Evolutionary conservation across 2,888 invertebrate genomes (phyloP), one percentile per base, ranked within the genome.

Genomic region (Metalampra italica): DNA sequence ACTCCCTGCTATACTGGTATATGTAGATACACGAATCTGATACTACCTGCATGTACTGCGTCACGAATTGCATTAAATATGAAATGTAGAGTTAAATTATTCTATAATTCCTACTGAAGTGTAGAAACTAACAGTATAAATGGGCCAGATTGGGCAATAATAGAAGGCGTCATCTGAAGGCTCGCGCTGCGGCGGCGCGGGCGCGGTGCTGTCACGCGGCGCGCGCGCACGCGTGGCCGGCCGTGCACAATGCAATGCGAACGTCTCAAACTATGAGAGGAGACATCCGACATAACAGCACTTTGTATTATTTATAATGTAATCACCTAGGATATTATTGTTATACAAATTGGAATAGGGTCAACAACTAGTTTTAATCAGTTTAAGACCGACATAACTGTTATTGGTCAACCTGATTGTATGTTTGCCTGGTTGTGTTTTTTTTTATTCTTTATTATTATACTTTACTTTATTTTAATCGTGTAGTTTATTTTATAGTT

Each of bases 161-260:
- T 29, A 44, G 9, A 46, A 46, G 40, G 44, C 37, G 46, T 43
- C 43, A 46, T 37, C 43, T 37, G 44, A 43, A 41, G 48, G 22
- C 22, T 22, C 22, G 22, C 22, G 22, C 22, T 22, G 22, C 22
- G 22, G 3, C 22, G 22, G 15, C 34, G 32, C 44, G 15, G 40
- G 32, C 44, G 45, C 46, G 46, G 32, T n/a, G n/a, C 34, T 9
- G 46, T 43, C 60, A 57, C 60, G 54, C 32, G 45, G 52, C 55
- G 43, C 11, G 22, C 29, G 42, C 41, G 32, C 8, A 15, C 14
- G 51, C 50, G 64, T 65, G 70, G 57, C 54, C 55, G 58, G 69
- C 64, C 64, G 59, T 59, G 58, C 59, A 64, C 66, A 62, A 69
- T 64, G 70, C 72, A 68, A 71, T 32, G 68, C 66, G 52, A 66